phyloP scores from a whole-genome alignment of 2,797 vertebrate species.

The Saxicola maurus region DNA sequence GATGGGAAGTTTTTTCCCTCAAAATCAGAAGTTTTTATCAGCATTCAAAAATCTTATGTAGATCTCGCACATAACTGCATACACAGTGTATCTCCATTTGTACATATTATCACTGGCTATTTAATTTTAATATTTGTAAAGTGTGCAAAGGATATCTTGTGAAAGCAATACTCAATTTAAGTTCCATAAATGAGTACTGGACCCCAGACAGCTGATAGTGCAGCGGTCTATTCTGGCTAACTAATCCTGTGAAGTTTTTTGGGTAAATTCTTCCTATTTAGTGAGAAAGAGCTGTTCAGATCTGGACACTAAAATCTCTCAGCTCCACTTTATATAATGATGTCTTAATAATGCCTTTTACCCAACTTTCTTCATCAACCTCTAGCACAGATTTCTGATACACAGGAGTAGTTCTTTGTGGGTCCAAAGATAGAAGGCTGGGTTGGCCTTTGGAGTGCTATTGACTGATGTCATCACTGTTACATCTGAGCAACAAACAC shows the following conservation, averaged over 20 bases:
- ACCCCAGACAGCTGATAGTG: not conserved
- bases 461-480: not conserved
- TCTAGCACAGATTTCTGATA: not conserved
- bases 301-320: not conserved
- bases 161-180: not conserved
- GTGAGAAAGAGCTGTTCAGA: not conserved
- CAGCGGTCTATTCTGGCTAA: rapidly evolving
- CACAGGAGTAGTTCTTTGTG: not conserved
- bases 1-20: not conserved
- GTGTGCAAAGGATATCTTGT: not conserved
- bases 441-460: not conserved
- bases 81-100: not conserved
- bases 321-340: not conserved
- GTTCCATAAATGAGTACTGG: not conserved
- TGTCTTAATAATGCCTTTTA: not conserved
- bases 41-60: not conserved
- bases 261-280: not conserved
- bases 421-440: not conserved
- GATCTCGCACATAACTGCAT: not conserved
- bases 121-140: not conserved
- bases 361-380: not conserved
- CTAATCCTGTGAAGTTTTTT: not conserved
- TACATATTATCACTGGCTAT: not conserved
- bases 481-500: not conserved
- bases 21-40: not conserved